Evolutionary conservation across 35 echinoderm and acorn worm genomes (phyloP).

Genomic region (Acanthaster planci): DNA sequence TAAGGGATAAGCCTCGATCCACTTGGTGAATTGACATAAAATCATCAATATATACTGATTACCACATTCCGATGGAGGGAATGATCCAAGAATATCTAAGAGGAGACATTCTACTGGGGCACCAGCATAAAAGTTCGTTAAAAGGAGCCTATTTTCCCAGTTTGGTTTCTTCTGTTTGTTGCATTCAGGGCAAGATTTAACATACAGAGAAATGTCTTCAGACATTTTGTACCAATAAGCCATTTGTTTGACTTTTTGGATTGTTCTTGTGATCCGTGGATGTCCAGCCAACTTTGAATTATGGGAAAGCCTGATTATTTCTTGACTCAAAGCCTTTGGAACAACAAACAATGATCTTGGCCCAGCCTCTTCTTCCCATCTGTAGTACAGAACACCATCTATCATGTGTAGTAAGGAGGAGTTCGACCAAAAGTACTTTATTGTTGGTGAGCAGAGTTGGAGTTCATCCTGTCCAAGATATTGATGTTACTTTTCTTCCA

Average conservation of each 20-base stretch:
- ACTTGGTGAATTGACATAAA: constrained; percentile 58
- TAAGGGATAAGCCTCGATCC: constrained; percentile 48
- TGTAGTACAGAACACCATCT: background rate
- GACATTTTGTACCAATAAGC: constrained; percentile 42
- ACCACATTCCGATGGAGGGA: constrained; percentile 27
- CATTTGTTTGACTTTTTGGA: constrained; percentile 27
- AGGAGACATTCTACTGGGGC: constrained; percentile 41
- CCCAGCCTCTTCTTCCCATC: background rate
- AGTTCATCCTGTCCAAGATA: background rate
- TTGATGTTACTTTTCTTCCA: background rate
- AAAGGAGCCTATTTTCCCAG: constrained; percentile 28
- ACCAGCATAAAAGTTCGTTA: constrained; percentile 35
- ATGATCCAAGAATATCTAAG: constrained; percentile 52
- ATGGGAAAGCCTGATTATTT: no score
- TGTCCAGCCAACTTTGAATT: constrained; percentile 33
- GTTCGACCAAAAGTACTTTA: background rate
- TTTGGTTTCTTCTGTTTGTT: constrained; percentile 26
- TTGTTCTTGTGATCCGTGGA: constrained; percentile 27
- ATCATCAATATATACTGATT: constrained; percentile 63
- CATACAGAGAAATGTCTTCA: constrained; percentile 29
- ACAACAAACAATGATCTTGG: background rate
- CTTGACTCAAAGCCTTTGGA: no score
- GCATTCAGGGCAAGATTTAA: constrained; percentile 36
- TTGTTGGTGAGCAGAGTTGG: background rate
- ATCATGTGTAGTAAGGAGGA: background rate